Evolutionary conservation across 2,888 invertebrate genomes (phyloP).

Genomic region (Tiliacea citrago): DNA sequence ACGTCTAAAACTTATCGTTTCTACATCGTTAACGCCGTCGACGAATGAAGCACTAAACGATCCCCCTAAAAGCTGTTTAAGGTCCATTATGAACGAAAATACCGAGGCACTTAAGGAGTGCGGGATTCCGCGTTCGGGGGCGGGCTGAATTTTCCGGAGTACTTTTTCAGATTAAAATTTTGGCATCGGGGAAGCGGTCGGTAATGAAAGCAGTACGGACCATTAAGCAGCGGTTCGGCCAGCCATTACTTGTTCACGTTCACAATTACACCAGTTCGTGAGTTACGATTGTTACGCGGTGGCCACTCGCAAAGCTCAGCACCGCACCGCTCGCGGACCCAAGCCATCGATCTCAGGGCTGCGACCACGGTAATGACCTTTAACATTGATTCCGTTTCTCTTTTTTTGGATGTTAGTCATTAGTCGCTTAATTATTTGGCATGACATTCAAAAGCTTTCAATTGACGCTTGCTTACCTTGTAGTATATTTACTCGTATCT

Average conservation of each 20-base stretch:
- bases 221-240: slow-evolving; percentile 79
- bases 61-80: slow-evolving; percentile 81
- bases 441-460: slow-evolving; percentile 16
- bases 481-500: neutral
- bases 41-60: slow-evolving; percentile 80
- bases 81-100: slow-evolving; percentile 80
- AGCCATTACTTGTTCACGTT: slow-evolving; percentile 83
- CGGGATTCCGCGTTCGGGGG: slow-evolving; percentile 63
- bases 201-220: slow-evolving; percentile 84
- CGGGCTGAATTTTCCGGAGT: slow-evolving; percentile 67
- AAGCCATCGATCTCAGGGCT: slow-evolving; percentile 57
- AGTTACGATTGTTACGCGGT: slow-evolving; percentile 78
- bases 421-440: slow-evolving; percentile 14
- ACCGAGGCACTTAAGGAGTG: slow-evolving; percentile 78
- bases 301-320: slow-evolving; percentile 56
- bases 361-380: slow-evolving; percentile 63
- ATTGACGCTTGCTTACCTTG: neutral
- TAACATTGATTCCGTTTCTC: slow-evolving; percentile 38
- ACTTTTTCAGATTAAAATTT: slow-evolving; percentile 85
- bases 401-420: slow-evolving; percentile 24
- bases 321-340: slow-evolving; percentile 39
- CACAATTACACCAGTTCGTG: slow-evolving; percentile 82
- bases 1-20: slow-evolving; percentile 81
- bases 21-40: slow-evolving; percentile 82
- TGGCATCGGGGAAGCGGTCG: slow-evolving; percentile 78